Percentiles rank a stretch among this genome's conserved stretches.
phyloP scores from a whole-genome alignment of 35 echinoderm and acorn worm species.

The Amphiura filiformis region DNA sequence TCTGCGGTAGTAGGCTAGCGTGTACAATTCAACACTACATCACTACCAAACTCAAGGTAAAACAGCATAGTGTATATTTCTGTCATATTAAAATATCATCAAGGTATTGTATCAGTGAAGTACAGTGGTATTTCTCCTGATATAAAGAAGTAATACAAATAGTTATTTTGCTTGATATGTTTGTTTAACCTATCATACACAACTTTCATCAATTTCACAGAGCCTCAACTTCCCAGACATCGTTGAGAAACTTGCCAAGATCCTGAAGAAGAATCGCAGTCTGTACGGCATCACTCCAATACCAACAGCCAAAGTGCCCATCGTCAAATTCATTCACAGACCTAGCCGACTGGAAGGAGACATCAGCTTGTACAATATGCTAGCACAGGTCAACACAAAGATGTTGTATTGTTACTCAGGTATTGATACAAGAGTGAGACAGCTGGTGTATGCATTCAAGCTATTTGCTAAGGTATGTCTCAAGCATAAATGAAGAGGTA shows the following conservation, averaged over 20 bases:
- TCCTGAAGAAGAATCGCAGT: constrained; percentile 53
- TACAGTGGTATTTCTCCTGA: too few species aligned
- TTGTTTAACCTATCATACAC: too few species aligned
- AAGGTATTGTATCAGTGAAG: too few species aligned
- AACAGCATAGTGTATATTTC: too few species aligned
- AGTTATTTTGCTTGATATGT: too few species aligned
- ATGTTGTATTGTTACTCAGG: constrained; percentile 57
- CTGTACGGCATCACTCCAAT: constrained; percentile 73
- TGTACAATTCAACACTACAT: too few species aligned
- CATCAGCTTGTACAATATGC: constrained; percentile 88
- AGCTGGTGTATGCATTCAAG: constrained; percentile 75
- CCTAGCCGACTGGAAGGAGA: constrained; percentile 70
- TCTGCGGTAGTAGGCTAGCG: too few species aligned
- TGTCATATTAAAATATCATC: too few species aligned
- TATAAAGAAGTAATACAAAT: too few species aligned
- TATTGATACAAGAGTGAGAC: constrained; percentile 70
- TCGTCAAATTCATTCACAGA: constrained; percentile 84
- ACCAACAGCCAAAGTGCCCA: constrained; percentile 92
- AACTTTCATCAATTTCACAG: too few species aligned
- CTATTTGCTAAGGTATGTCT: constrained; percentile 75
- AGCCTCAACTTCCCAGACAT: constrained; percentile 50
- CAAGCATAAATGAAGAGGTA: neutral
- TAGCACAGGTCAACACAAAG: constrained; percentile 84
- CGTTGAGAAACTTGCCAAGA: constrained; percentile 64
- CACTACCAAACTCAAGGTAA: too few species aligned